Evolutionary conservation across 2,113 vertebrate species (phyloP).

Genomic region (Athene cunicularia): DNA sequence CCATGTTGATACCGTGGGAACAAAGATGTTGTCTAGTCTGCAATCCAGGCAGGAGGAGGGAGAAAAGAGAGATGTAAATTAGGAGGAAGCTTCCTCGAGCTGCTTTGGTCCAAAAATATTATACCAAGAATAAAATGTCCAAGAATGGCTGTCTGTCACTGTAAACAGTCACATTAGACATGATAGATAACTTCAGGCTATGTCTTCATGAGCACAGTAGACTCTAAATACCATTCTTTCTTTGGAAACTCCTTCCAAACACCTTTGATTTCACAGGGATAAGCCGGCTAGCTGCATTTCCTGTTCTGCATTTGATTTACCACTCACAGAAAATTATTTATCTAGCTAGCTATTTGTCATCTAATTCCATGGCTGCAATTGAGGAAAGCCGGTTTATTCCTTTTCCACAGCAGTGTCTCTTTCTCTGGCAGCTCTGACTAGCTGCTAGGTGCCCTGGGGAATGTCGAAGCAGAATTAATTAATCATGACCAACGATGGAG

Average conservation of each 20-base stretch:
- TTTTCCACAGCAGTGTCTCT: slow-evolving; percentile 26
- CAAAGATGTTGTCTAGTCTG: not conserved
- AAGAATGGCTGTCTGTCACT: slow-evolving; percentile 4
- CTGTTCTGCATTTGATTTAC: slow-evolving; percentile 29
- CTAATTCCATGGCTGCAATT: not conserved
- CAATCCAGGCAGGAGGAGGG: not conserved
- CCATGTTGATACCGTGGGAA: not conserved
- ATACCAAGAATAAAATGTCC: not conserved
- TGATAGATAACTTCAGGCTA: slow-evolving; percentile 23
- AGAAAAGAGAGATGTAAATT: not conserved
- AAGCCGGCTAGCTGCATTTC: not conserved
- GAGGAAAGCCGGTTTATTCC: slow-evolving; percentile 27
- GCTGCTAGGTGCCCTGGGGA: slow-evolving; percentile 43
- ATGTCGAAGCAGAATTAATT: slow-evolving; percentile 58
- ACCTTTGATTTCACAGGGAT: slow-evolving; percentile 25
- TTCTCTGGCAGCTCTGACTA: slow-evolving; percentile 3
- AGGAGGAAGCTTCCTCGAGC: not conserved
- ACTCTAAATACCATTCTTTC: not conserved
- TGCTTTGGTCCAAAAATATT: slow-evolving; percentile 6
- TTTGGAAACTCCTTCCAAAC: slow-evolving; percentile 2
- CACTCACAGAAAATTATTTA: slow-evolving; percentile 13
- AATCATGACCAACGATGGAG: slow-evolving; percentile 44
- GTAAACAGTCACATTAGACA: not conserved
- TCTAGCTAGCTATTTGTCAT: slow-evolving; percentile 26
- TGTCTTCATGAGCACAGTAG: not conserved